These are phyloP conservation scores for Synanthedon andrenaeformis DNA, from an alignment of 2,888 invertebrate genomes.

Conservation along the genomic window DNA sequence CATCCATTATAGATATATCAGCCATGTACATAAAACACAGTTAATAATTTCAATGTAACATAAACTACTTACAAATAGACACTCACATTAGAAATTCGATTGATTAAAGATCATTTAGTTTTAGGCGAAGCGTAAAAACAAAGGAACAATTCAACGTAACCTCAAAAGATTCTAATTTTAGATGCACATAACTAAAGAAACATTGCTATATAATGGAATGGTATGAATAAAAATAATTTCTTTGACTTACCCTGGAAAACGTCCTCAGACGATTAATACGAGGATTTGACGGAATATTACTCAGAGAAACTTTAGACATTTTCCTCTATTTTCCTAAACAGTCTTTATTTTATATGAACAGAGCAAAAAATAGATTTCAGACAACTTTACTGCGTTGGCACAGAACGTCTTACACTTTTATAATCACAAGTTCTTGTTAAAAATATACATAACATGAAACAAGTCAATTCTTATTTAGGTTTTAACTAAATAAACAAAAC, in stretches of 20 bases:
- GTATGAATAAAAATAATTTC: not conserved
- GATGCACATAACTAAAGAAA: not conserved
- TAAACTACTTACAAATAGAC: too few relatives aligned
- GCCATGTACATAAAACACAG: too few relatives aligned
- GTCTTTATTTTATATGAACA: slow-evolving; percentile 22
- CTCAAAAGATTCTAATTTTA: slow-evolving; percentile 8
- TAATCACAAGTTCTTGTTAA: slow-evolving; percentile 20
- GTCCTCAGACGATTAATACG: slow-evolving; percentile 58
- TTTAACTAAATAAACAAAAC: slow-evolving; percentile 34
- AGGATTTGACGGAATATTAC: slow-evolving; percentile 62
- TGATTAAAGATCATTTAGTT: too few relatives aligned
- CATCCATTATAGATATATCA: too few relatives aligned
- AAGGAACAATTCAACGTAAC: slow-evolving; percentile 3
- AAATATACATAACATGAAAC: slow-evolving; percentile 9
- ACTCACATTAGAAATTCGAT: too few relatives aligned
- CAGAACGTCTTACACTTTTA: slow-evolving; percentile 15
- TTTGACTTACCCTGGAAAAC: slow-evolving; percentile 56
- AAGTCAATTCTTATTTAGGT: slow-evolving; percentile 24
- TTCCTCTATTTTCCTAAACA: slow-evolving; percentile 16
- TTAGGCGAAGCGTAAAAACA: too few relatives aligned
- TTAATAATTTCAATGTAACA: too few relatives aligned
- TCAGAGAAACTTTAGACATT: slow-evolving; percentile 64
- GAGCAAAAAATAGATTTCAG: slow-evolving; percentile 32
- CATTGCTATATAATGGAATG: not conserved
- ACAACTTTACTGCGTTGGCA: slow-evolving; percentile 30